phyloP scores from a whole-genome alignment of 2,888 invertebrate genomes.

The Melanargia galathea region DNA sequence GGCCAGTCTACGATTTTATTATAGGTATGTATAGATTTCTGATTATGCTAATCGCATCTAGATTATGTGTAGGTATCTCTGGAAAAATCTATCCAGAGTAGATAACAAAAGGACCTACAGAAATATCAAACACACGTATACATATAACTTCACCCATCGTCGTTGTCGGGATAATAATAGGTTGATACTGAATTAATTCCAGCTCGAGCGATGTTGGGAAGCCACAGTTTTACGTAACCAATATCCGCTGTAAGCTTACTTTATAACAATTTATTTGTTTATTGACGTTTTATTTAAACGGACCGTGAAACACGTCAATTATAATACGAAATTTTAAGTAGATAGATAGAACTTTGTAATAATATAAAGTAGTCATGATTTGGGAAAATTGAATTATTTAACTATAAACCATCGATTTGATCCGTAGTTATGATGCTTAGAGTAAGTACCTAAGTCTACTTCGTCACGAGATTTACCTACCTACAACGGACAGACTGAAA shows the following conservation, averaged over 20 bases:
- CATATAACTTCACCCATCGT: slow-evolving; percentile 1
- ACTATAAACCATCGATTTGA: neutral
- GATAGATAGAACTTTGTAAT: neutral
- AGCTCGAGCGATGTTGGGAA: slow-evolving; percentile 43
- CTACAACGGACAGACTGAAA: too few species aligned
- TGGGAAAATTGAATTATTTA: too few species aligned
- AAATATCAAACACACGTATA: neutral
- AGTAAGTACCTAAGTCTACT: neutral
- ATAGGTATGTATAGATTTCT: neutral
- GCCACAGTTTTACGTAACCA: slow-evolving; percentile 47
- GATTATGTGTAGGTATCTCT: neutral
- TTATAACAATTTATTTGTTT: slow-evolving; percentile 40
- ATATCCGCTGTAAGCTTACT: slow-evolving; percentile 49
- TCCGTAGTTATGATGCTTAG: neutral
- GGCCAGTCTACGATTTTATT: too few species aligned
- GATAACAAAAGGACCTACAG: neutral
- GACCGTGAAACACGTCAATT: slow-evolving; percentile 28
- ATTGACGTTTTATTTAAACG: slow-evolving; percentile 34
- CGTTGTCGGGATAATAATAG: slow-evolving; percentile 19
- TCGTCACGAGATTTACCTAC: too few species aligned
- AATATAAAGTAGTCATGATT: slow-evolving; percentile 1
- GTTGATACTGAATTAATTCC: slow-evolving; percentile 42
- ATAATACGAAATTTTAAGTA: slow-evolving; percentile 17
- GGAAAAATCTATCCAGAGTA: neutral
- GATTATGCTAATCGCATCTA: neutral